These are phyloP conservation scores for Dicrostonyx torquatus DNA, from an alignment of 2,797 vertebrate species.

Conservation along the genomic window DNA sequence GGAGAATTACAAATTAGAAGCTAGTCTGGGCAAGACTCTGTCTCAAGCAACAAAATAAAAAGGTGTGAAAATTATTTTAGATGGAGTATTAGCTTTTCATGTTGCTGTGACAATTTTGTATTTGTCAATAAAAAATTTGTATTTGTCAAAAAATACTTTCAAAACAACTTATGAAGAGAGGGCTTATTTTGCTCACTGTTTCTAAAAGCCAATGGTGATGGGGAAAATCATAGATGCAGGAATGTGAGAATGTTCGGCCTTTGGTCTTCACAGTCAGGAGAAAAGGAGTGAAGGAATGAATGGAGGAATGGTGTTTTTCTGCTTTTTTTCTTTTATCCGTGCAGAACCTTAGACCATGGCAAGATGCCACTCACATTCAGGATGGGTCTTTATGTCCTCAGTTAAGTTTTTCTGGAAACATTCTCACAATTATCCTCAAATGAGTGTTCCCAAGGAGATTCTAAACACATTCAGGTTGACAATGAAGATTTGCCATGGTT, in stretches of 20 bases:
- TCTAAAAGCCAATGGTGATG: neutral
- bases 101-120: neutral
- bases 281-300: neutral
- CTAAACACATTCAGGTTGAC: neutral
- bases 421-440: neutral
- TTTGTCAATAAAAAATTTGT: neutral
- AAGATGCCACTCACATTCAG: neutral
- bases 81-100: neutral
- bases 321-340: neutral
- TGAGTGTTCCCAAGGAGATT: neutral
- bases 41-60: neutral
- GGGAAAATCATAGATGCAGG: neutral
- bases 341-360: neutral
- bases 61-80: neutral
- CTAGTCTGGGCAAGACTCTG: neutral
- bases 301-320: neutral
- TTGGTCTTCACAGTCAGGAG: neutral
- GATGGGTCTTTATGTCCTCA: neutral
- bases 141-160: neutral
- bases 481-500: neutral
- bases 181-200: neutral
- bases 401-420: neutral
- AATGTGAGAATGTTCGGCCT: neutral
- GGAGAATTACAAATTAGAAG: neutral
- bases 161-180: neutral